phyloP scores from a whole-genome alignment of 2,797 vertebrate species.

The Catostomus latipinnis region DNA sequence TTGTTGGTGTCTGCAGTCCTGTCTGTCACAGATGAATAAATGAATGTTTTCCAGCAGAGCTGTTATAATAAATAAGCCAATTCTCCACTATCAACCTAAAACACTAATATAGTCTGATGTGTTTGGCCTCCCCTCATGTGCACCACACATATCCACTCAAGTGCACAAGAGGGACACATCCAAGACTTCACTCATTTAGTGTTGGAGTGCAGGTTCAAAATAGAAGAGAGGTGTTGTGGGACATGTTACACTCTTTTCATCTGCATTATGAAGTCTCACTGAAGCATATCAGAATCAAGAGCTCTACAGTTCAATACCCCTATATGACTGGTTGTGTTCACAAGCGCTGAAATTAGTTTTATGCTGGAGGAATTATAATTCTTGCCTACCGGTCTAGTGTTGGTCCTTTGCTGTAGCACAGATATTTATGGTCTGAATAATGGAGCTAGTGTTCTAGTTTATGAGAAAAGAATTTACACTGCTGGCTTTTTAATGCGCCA shows the following conservation, averaged over 20 bases:
- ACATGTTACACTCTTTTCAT: constrained; percentile 33
- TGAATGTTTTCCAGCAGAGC: constrained; percentile 26
- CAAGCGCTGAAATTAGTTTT: background rate
- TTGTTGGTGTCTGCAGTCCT: constrained; percentile 31
- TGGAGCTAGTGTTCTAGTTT: constrained; percentile 5
- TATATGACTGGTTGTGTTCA: constrained; percentile 24
- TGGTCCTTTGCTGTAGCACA: constrained; percentile 18
- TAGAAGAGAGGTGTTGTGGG: constrained; percentile 37
- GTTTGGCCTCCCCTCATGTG: background rate
- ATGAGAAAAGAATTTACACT: background rate
- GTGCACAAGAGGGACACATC: constrained; percentile 33
- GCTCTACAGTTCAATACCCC: constrained; percentile 21
- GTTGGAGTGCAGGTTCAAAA: constrained; percentile 27
- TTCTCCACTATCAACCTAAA: background rate
- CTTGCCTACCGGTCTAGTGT: constrained; percentile 8
- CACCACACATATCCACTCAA: constrained; percentile 11
- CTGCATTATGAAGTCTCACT: constrained; percentile 32
- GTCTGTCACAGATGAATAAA: constrained; percentile 30
- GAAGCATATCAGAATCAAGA: constrained; percentile 33
- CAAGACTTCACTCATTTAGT: constrained; percentile 29
- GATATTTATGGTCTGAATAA: constrained; percentile 40
- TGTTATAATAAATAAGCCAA: constrained; percentile 36
- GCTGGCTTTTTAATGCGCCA: constrained; percentile 33
- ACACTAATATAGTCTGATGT: constrained; percentile 25
- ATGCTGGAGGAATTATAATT: constrained; percentile 15